Conservation (phyloP, 1,140 invertebrate genomes). For the Akabosia matsudoensis region DNA sequence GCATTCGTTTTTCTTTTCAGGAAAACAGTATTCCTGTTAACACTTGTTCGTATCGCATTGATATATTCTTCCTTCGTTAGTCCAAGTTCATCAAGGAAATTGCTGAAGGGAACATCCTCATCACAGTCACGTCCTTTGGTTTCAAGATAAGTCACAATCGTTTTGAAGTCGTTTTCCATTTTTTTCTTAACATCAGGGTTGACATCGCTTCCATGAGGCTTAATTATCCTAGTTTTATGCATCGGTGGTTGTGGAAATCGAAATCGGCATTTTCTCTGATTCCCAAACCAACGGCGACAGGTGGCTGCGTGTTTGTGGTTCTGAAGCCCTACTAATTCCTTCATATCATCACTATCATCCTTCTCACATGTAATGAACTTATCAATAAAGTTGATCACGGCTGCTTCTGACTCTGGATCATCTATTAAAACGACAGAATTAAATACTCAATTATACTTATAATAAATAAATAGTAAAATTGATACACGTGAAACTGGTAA, state of each 20-base stretch:
- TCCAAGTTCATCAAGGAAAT: neutral
- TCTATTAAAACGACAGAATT: too few species aligned
- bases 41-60: neutral
- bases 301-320: slow-evolving; percentile 27
- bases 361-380: slow-evolving; percentile 23
- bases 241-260: slow-evolving; percentile 28
- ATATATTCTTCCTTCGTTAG: slow-evolving; percentile 5
- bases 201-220: neutral
- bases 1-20: slow-evolving; percentile 40
- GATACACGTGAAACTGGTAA: neutral
- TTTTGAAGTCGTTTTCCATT: neutral
- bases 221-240: slow-evolving; percentile 8
- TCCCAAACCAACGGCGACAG: neutral
- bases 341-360: neutral
- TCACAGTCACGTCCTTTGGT: neutral
- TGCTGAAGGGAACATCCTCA: slow-evolving; percentile 3
- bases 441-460: too few species aligned
- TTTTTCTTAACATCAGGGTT: neutral
- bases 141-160: too few species aligned
- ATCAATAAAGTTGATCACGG: slow-evolving; percentile 27
- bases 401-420: neutral
- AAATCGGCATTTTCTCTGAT: slow-evolving; percentile 14
- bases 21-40: slow-evolving; percentile 27
- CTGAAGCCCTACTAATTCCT: slow-evolving; percentile 18
- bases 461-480: too few species aligned